Conservation (phyloP, 2,797 vertebrate genomes). For the Momotus momota region DNA sequence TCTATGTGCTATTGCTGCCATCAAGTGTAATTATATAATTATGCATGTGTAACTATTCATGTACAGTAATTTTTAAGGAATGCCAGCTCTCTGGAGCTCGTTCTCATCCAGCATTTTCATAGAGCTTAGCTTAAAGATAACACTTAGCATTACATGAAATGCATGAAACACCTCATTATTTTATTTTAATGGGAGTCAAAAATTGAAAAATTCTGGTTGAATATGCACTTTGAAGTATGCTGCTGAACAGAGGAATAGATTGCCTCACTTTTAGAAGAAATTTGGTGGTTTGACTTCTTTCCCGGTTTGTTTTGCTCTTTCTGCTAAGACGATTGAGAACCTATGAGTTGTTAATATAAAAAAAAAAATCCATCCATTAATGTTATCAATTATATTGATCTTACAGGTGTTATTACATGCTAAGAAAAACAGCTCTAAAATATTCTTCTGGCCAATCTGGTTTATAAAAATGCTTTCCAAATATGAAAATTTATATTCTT, state of each 20-base stretch:
- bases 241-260: background rate
- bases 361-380: background rate
- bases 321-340: background rate
- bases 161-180: background rate
- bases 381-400: background rate
- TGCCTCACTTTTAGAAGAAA: background rate
- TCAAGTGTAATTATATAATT: constrained; percentile 76
- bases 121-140: constrained; percentile 6
- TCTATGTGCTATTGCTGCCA: constrained; percentile 70
- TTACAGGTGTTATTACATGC: background rate
- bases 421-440: background rate
- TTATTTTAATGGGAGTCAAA: constrained; percentile 19
- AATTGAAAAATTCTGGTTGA: constrained; percentile 12
- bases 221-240: background rate
- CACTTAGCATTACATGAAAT: background rate
- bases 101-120: constrained; percentile 12
- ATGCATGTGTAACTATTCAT: constrained; percentile 37
- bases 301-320: background rate
- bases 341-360: background rate
- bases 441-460: background rate
- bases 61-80: constrained; percentile 45
- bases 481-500: background rate
- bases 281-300: background rate
- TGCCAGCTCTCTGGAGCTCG: background rate
- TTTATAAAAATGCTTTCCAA: background rate